Base-by-base conservation (phyloP, 2,113 vertebrate species). In the Rhizomys pruinosus region DNA sequence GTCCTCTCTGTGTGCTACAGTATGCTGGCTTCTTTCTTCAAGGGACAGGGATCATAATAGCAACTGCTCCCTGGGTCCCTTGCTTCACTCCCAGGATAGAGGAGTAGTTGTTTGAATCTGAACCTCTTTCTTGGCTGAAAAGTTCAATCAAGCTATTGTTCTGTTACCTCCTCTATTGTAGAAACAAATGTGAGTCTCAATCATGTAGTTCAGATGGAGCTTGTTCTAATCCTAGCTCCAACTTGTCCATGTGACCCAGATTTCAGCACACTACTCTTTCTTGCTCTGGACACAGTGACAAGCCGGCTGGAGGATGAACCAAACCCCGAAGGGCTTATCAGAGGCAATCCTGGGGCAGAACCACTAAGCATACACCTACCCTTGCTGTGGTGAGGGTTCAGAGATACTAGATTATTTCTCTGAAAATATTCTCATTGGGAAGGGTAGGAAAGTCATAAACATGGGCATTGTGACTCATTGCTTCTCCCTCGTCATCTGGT, bases 11-110 rank as follows among this genome's bases (percentile, higher is more conserved):
- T 22, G 39, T 44, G 68, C 79, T n/a, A 11, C 27, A 71, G 57
- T 25, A 57, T 34, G 64, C 85, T 66, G 88, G 85, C 59, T 82
- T 77, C 87, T 91, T 87, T 47, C 78, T 94, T 44, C 32, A 29
- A 72, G 79, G 0, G 0, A 19, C 59, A 29, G 34, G 69, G 87
- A 90, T 93, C 87, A n/a, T 34, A 73, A 91, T 12, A 92, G 90
- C 72, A 89, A 9, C 76, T 61, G 47, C 86, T 42, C 23, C 44
- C 69, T 29, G 42, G 55, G 71, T 89, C 61, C 37, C 61, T 88
- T 59, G 23, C 27, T 86, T 96, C 13, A 52, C 85, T 52, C 88
- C 20, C 37, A 90, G 74, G 77, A 88, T 42, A 81, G 19, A 77
- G 63, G 19, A 72, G 44, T 11, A 47, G 20, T 47, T 4, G 64